A percentile compares a stretch with the other conserved stretches of the same genome.
Evolutionary conservation across 1,140 invertebrate species (phyloP).

Genomic region (Neodiprion fabricii): DNA sequence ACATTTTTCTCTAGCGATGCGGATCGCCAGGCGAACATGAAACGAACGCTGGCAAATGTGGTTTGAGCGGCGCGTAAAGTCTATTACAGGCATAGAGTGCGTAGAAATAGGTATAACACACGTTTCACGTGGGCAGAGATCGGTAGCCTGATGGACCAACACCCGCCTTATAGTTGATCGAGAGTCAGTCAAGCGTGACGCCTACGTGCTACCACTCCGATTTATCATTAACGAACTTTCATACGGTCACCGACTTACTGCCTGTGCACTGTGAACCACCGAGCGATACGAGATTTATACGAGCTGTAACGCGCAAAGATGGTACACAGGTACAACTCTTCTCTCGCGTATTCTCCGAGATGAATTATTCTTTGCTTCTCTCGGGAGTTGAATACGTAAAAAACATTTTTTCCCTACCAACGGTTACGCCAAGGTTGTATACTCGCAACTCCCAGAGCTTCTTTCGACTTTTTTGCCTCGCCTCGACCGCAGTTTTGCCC

Average conservation of each 20-base stretch:
- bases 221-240: slow-evolving; percentile 3
- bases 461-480: neutral
- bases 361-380: neutral
- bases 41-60: too few relatives aligned
- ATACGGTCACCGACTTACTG: neutral
- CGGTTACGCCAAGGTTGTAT: neutral
- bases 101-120: neutral
- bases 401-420: neutral
- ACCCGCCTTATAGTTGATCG: neutral
- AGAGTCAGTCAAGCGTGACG: neutral
- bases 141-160: neutral
- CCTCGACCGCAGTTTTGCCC: neutral
- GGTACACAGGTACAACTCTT: too few relatives aligned
- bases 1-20: too few relatives aligned
- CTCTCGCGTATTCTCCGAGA: neutral
- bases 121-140: neutral
- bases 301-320: too few relatives aligned
- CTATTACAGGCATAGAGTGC: neutral
- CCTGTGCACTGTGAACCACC: neutral
- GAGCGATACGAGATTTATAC: neutral
- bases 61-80: too few relatives aligned
- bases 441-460: neutral
- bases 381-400: neutral
- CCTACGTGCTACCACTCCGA: neutral
- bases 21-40: too few relatives aligned